phyloP scores from a whole-genome alignment of 2,888 invertebrate genomes.

The Pristionchus arcanus region DNA sequence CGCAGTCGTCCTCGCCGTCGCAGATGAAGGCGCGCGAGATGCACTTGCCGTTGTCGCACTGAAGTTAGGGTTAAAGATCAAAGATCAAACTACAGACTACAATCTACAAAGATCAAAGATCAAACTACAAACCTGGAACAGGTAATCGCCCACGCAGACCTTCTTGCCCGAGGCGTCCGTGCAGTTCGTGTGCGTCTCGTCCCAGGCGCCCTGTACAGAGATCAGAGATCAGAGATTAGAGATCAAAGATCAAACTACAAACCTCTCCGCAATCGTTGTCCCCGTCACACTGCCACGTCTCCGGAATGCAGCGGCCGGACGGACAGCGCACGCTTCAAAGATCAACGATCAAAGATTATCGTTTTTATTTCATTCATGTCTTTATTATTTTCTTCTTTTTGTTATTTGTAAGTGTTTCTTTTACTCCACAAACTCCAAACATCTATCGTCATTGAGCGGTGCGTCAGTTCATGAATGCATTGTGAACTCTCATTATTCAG shows the following conservation, averaged over 20 bases:
- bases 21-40: constrained; percentile 78
- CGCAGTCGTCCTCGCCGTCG: constrained; percentile 78
- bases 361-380: not conserved
- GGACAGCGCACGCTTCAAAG: constrained; percentile 76
- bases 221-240: not conserved
- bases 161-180: constrained; percentile 71
- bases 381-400: no score
- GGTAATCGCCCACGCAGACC: constrained; percentile 77
- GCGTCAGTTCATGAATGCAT: no score
- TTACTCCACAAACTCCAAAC: no score
- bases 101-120: constrained; percentile 23
- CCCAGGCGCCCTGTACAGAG: constrained; percentile 83
- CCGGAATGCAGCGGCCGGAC: constrained; percentile 93
- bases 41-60: constrained; percentile 80
- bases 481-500: not conserved
- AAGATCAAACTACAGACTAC: no score
- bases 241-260: constrained; percentile 18
- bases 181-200: constrained; percentile 84
- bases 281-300: constrained; percentile 95
- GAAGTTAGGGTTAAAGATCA: constrained; percentile 77
- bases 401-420: no score
- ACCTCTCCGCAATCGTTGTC: constrained; percentile 98
- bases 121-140: constrained; percentile 70
- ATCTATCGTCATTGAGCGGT: no score
- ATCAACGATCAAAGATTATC: not conserved